A percentile compares a stretch with the other conserved stretches of the same genome.
Evolutionary conservation across 2,888 invertebrate species (phyloP).

Genomic region (Chaitophorus viminalis): DNA sequence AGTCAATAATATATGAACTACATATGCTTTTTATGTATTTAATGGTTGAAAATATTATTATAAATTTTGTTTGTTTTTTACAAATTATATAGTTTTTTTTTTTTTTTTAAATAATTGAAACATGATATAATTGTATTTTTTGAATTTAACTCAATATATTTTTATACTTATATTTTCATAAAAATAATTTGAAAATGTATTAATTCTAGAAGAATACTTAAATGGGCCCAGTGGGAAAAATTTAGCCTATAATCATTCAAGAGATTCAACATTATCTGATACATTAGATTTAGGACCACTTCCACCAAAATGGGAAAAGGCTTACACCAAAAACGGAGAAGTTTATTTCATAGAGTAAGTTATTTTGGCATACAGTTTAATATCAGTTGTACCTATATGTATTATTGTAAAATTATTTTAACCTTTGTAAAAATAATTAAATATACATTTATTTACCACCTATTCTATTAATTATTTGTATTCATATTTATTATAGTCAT

Average conservation of each 20-base stretch:
- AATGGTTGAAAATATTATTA: too few species aligned
- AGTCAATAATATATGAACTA: too few species aligned
- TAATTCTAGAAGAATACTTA: slow-evolving; percentile 34
- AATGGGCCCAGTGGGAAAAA: slow-evolving; percentile 32
- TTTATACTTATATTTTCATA: background rate
- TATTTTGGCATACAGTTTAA: slow-evolving; percentile 29
- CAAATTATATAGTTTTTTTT: too few species aligned
- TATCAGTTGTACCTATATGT: background rate
- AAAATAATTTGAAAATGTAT: background rate
- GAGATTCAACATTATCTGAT: slow-evolving; percentile 44
- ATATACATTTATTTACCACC: background rate
- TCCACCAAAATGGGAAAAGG: slow-evolving; percentile 97
- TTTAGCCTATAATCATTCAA: slow-evolving; percentile 41
- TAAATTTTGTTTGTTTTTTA: too few species aligned
- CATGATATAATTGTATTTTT: background rate
- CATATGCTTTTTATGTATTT: too few species aligned
- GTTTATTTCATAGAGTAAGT: slow-evolving; percentile 97
- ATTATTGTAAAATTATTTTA: background rate
- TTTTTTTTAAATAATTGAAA: too few species aligned
- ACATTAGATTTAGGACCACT: slow-evolving; percentile 81
- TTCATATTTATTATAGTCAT: slow-evolving; percentile 74
- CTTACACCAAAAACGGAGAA: slow-evolving; percentile 95
- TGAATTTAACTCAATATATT: background rate
- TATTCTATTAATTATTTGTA: slow-evolving; percentile 23
- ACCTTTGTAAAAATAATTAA: background rate